A percentile compares a stretch with the other conserved stretches of the same genome.
These are phyloP conservation scores for Sciurus vulgaris DNA, from an alignment of 2,797 vertebrate genomes.

Conservation along the genomic window DNA sequence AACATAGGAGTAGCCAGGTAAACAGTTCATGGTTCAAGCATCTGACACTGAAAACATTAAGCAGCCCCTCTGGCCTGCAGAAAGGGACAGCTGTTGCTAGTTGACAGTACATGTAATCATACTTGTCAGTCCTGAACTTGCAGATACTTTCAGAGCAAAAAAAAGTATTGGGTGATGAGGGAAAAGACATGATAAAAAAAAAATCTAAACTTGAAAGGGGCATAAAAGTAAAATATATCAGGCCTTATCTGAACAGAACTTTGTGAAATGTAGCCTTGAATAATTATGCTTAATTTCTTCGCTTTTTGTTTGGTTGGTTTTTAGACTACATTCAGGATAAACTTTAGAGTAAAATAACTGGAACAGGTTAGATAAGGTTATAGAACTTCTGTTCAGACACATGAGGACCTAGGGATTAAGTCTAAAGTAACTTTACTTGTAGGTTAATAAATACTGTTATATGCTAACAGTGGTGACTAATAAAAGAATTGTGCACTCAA, in stretches of 20 bases:
- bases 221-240: background rate
- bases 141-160: background rate
- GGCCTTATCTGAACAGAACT: background rate
- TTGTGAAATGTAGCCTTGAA: background rate
- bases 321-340: background rate
- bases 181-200: background rate
- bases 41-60: conserved; percentile 15
- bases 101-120: background rate
- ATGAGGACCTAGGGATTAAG: background rate
- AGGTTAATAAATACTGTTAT: background rate
- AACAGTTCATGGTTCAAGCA: background rate
- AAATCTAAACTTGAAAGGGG: background rate
- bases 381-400: background rate
- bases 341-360: background rate
- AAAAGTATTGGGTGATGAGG: background rate
- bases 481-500: conserved; percentile 19
- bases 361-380: background rate
- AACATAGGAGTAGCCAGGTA: background rate
- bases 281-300: background rate
- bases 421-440: conserved; percentile 8
- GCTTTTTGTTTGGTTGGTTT: background rate
- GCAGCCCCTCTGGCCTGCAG: background rate
- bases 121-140: background rate
- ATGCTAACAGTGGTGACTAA: background rate
- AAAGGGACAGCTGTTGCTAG: background rate